phyloP scores from a whole-genome alignment of 1,140 invertebrate genomes.

The Drosophila pectinifera region DNA sequence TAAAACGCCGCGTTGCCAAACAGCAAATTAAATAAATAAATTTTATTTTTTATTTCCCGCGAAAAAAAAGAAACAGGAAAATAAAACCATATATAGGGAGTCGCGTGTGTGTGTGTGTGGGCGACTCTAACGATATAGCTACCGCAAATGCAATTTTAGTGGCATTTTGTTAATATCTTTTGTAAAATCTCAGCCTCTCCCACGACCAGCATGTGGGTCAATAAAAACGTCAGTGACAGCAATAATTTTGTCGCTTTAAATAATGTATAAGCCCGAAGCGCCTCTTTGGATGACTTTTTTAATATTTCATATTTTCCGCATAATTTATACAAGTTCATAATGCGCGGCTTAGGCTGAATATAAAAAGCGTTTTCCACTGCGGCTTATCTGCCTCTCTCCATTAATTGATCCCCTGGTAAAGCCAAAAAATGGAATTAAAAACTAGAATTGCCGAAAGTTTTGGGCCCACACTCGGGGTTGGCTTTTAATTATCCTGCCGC shows the following conservation, averaged over 20 bases:
- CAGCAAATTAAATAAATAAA: slow-evolving; percentile 78
- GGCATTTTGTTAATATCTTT: slow-evolving; percentile 55
- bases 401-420: slow-evolving; percentile 49
- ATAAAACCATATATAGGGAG: slow-evolving; percentile 24
- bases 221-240: slow-evolving; percentile 76
- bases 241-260: slow-evolving; percentile 62
- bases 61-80: slow-evolving; percentile 37
- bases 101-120: background rate
- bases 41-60: slow-evolving; percentile 55
- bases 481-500: slow-evolving; percentile 71
- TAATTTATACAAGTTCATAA: slow-evolving; percentile 56
- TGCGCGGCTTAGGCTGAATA: slow-evolving; percentile 29
- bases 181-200: slow-evolving; percentile 4
- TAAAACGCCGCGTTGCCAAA: slow-evolving; percentile 59
- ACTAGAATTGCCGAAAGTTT: slow-evolving; percentile 64
- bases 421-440: slow-evolving; percentile 24
- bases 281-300: slow-evolving; percentile 49
- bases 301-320: slow-evolving; percentile 67
- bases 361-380: slow-evolving; percentile 34
- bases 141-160: slow-evolving; percentile 70
- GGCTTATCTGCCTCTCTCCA: slow-evolving; percentile 53
- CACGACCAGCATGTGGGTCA: slow-evolving; percentile 53
- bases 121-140: slow-evolving; percentile 36
- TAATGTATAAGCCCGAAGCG: slow-evolving; percentile 52
- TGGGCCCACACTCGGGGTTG: slow-evolving; percentile 51